phyloP scores from a whole-genome alignment of 2,888 invertebrate genomes.

The Onthophagus sagittarius region DNA sequence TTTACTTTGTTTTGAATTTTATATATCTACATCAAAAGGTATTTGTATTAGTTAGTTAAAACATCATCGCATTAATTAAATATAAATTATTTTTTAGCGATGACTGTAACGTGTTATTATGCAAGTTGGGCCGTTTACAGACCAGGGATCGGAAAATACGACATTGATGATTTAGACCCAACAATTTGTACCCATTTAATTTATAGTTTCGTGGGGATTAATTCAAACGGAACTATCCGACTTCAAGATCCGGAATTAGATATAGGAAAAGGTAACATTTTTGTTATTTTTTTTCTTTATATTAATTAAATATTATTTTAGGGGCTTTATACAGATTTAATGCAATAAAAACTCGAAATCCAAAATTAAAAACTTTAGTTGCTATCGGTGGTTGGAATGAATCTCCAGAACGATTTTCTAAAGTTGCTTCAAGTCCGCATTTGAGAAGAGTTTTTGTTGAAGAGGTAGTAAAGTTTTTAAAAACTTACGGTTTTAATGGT shows the following conservation, averaged over 20 bases:
- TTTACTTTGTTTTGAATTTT: no score
- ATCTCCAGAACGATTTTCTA: slow-evolving; percentile 40
- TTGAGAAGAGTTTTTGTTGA: slow-evolving; percentile 55
- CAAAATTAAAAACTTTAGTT: slow-evolving; percentile 55
- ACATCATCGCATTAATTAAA: no score
- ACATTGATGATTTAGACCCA: slow-evolving; percentile 63
- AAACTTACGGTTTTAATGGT: slow-evolving; percentile 62
- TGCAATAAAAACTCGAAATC: slow-evolving; percentile 52
- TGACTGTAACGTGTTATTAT: slow-evolving; percentile 57
- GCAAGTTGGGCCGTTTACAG: slow-evolving; percentile 75
- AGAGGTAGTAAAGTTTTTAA: slow-evolving; percentile 54
- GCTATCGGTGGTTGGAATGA: slow-evolving; percentile 69
- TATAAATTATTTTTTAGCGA: not conserved
- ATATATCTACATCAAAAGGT: no score
- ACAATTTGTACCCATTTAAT: slow-evolving; percentile 70
- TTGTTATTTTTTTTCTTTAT: not conserved
- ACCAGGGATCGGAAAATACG: slow-evolving; percentile 59
- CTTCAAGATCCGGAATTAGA: slow-evolving; percentile 50
- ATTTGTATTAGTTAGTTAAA: no score
- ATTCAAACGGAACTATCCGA: slow-evolving; percentile 51
- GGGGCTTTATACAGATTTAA: slow-evolving; percentile 53
- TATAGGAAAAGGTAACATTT: not conserved
- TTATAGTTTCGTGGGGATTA: slow-evolving; percentile 69
- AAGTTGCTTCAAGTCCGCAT: slow-evolving; percentile 49
- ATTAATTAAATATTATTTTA: no score